phyloP scores from a whole-genome alignment of 2,888 invertebrate genomes.

The Vannuccia rotundouncinata region DNA sequence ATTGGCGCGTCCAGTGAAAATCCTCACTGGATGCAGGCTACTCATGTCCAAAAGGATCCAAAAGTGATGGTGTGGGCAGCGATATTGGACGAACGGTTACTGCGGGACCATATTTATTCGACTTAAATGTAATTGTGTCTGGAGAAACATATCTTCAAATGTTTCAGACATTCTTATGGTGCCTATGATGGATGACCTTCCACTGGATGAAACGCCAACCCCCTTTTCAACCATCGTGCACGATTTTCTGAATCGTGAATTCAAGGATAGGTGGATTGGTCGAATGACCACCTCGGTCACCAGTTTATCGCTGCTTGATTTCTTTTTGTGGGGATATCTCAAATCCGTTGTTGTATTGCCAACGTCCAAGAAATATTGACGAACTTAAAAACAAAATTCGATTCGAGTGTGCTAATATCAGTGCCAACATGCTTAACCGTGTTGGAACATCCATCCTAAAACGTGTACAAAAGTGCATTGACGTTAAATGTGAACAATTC shows the following conservation, averaged over 20 bases:
- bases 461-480: constrained; percentile 29
- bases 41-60: constrained; percentile 28
- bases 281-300: constrained; percentile 19
- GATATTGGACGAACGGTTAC: constrained; percentile 26
- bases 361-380: constrained; percentile 18
- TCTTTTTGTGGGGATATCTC: constrained; percentile 5
- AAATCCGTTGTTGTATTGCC: constrained; percentile 14
- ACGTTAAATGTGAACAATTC: constrained; percentile 16
- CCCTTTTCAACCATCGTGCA: constrained; percentile 17
- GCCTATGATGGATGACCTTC: constrained; percentile 22
- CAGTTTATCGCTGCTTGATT: constrained; percentile 25
- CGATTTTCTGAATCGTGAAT: constrained; percentile 12
- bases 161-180: constrained; percentile 29
- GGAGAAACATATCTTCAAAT: constrained; percentile 22
- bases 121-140: constrained; percentile 15
- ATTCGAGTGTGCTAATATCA: constrained; percentile 14
- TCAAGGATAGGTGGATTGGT: constrained; percentile 25
- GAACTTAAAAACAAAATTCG: constrained; percentile 28
- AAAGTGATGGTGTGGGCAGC: constrained; percentile 31
- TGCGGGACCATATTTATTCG: neutral
- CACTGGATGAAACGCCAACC: constrained; percentile 9
- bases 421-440: constrained; percentile 14
- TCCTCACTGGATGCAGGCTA: constrained; percentile 30
- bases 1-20: constrained; percentile 17
- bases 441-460: constrained; percentile 28